Conservation (phyloP, 2,888 invertebrate species). For the Melanotus villosus region DNA sequence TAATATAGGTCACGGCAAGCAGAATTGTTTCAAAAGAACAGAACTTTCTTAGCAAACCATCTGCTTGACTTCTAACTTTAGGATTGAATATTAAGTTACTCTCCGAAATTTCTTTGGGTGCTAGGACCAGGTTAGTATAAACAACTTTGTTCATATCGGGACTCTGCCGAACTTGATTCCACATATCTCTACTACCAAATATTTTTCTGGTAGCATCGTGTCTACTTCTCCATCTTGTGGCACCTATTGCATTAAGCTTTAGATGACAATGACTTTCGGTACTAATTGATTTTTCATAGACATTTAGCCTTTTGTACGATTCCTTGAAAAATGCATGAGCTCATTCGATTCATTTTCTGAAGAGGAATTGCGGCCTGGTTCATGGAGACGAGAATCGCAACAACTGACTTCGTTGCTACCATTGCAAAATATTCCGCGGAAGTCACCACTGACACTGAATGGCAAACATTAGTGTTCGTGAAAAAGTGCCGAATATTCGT, state of each 20-base stretch:
- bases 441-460: too few species aligned
- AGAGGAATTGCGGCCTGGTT: too few species aligned
- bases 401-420: too few species aligned
- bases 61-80: not conserved
- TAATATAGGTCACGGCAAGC: not conserved
- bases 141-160: too few species aligned
- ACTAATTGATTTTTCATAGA: not conserved
- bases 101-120: not conserved
- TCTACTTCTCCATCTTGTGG: conserved; percentile 17
- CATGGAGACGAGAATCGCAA: too few species aligned
- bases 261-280: not conserved
- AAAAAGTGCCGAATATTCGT: too few species aligned
- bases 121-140: too few species aligned
- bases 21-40: conserved; percentile 5
- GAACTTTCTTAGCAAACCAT: not conserved
- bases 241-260: conserved; percentile 5
- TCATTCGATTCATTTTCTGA: too few species aligned
- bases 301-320: not conserved
- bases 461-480: too few species aligned
- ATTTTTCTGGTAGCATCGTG: conserved; percentile 11
- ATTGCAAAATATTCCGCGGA: too few species aligned
- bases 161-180: too few species aligned
- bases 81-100: not conserved
- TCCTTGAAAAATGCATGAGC: not conserved
- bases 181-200: conserved; percentile 1